A percentile compares a stretch with the other conserved stretches of the same genome.
phyloP scores from a whole-genome alignment of 2,888 invertebrate species.

The Biston betularia region DNA sequence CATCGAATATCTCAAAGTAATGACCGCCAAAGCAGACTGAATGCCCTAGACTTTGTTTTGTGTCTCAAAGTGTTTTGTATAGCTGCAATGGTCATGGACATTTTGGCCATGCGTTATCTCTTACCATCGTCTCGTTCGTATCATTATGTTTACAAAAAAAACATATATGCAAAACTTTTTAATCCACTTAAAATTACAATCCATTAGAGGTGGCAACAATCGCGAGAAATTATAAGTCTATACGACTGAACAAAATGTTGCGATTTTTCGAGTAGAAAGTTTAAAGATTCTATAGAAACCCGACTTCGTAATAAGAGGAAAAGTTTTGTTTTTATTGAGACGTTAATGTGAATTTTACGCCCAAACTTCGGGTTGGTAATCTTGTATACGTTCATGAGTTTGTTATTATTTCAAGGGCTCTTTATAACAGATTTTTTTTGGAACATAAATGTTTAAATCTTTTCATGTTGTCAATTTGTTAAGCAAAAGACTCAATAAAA shows the following conservation, averaged over 20 bases:
- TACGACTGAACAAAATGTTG: constrained; percentile 1
- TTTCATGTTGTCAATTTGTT: neutral
- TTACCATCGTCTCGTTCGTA: no score
- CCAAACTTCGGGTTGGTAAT: constrained; percentile 31
- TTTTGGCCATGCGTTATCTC: no score
- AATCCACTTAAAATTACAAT: no score
- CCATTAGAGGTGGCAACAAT: no score
- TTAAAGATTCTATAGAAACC: constrained; percentile 28
- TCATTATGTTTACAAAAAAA: no score
- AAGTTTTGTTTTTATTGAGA: constrained; percentile 39
- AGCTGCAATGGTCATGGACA: no score
- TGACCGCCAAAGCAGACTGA: no score
- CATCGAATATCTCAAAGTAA: no score
- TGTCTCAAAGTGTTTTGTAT: no score
- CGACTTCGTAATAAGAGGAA: constrained; percentile 20
- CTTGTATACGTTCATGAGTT: constrained; percentile 36
- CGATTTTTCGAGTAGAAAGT: constrained; percentile 2
- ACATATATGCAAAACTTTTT: no score
- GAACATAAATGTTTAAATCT: neutral
- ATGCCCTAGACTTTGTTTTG: no score
- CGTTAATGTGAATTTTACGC: constrained; percentile 42
- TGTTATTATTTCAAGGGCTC: constrained; percentile 24
- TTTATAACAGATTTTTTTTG: neutral
- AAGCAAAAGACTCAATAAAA: no score
- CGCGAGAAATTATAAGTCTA: neutral